Evolutionary conservation across 1,140 invertebrate genomes (phyloP).

Genomic region (Halictus rubicundus): DNA sequence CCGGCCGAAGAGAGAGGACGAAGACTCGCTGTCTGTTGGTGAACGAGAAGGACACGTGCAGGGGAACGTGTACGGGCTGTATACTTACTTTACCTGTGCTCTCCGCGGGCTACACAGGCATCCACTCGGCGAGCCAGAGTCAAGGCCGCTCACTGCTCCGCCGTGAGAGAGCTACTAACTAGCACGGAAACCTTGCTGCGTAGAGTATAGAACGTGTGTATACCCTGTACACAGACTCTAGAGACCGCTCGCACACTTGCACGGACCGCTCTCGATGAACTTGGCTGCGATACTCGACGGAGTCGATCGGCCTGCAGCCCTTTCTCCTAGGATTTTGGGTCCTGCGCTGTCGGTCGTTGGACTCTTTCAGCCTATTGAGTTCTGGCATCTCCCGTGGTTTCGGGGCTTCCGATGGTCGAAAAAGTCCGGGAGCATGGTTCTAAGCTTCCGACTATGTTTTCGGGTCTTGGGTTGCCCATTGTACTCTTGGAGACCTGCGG

Average conservation of each 20-base stretch:
- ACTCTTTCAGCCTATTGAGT: no score
- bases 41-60: conserved; percentile 46
- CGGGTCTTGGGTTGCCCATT: no score
- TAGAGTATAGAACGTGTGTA: conserved; percentile 6
- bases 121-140: conserved; percentile 80
- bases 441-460: no score
- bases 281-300: background rate
- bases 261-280: background rate
- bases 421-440: no score
- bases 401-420: no score
- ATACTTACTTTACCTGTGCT: conserved; percentile 18
- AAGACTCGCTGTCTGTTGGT: conserved; percentile 46
- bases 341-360: no score
- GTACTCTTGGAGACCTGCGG: no score
- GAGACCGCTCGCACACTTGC: no score
- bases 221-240: no score
- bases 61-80: conserved; percentile 24
- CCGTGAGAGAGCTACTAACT: conserved; percentile 77
- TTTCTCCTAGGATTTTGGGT: background rate
- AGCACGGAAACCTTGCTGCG: conserved; percentile 75
- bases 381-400: no score
- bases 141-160: conserved; percentile 86
- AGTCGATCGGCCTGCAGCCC: no score
- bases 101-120: conserved; percentile 34
- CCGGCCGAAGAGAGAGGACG: conserved; percentile 24